Evolutionary conservation across 2,113 vertebrate genomes (phyloP).

Genomic region (Empidonax alnorum): DNA sequence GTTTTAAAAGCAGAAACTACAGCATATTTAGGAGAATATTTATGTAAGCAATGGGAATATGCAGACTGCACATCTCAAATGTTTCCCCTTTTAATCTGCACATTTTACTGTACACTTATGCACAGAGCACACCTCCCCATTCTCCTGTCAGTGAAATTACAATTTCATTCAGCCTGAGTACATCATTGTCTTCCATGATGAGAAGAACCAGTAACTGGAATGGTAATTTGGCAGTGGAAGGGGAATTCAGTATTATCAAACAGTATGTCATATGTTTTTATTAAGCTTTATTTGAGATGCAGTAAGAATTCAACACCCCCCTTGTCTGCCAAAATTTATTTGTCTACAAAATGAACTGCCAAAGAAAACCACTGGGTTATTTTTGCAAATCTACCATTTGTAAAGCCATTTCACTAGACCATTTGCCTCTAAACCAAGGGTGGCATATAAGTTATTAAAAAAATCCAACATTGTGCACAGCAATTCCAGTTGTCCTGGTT

Average conservation of each 20-base stretch:
- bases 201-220: neutral
- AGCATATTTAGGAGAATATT: neutral
- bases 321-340: neutral
- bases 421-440: neutral
- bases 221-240: neutral
- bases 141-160: neutral
- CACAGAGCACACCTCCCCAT: neutral
- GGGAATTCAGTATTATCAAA: neutral
- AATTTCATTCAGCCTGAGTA: neutral
- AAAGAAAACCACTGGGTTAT: neutral
- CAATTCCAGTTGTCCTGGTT: neutral
- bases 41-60: neutral
- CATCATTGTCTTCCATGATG: neutral
- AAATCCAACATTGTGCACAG: neutral
- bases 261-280: fast-evolving
- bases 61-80: neutral
- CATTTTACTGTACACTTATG: neutral
- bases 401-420: neutral
- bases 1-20: neutral
- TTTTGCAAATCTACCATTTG: neutral
- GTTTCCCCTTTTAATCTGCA: neutral
- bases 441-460: neutral
- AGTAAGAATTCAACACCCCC: neutral
- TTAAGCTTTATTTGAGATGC: neutral
- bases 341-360: neutral